Percentiles rank a stretch among this genome's conserved stretches.
These are phyloP conservation scores for Oryzias sinensis DNA, from an alignment of 2,797 vertebrate genomes.

Conservation along the genomic window DNA sequence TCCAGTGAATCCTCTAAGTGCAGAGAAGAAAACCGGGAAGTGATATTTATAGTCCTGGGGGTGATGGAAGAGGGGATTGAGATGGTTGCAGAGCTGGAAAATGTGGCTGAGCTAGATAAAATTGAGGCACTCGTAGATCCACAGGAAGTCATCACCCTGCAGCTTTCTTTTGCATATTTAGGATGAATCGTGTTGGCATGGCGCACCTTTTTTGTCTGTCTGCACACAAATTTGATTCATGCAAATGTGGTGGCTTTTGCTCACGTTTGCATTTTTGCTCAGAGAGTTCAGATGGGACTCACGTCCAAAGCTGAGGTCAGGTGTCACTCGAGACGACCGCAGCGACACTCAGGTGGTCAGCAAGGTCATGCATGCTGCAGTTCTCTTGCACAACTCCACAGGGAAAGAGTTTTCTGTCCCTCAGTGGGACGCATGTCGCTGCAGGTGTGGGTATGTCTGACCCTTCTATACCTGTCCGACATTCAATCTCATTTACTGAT, in stretches of 20 bases:
- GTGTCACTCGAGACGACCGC: constrained; percentile 63
- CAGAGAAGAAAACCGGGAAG: constrained; percentile 23
- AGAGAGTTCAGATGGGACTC: constrained; percentile 48
- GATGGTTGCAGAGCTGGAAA: constrained; percentile 19
- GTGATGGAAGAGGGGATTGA: background rate
- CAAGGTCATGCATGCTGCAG: constrained; percentile 59
- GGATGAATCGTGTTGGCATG: constrained; percentile 6
- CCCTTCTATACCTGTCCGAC: constrained; percentile 13
- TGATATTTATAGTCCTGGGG: constrained; percentile 43
- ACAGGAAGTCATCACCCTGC: background rate
- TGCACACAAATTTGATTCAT: constrained; percentile 37
- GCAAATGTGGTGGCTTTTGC: constrained; percentile 27
- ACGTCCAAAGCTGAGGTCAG: constrained; percentile 71
- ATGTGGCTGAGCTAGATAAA: constrained; percentile 8
- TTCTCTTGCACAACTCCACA: constrained; percentile 17
- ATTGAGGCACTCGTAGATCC: constrained; percentile 4
- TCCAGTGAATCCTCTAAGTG: constrained; percentile 59
- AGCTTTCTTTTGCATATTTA: constrained; percentile 3
- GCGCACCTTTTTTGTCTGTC: background rate
- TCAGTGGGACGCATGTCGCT: constrained; percentile 14
- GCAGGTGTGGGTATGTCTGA: constrained; percentile 13
- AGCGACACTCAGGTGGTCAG: constrained; percentile 60
- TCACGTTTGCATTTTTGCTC: constrained; percentile 6
- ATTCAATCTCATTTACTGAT: constrained; percentile 17
- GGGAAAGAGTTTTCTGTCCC: constrained; percentile 11